These are phyloP conservation scores for Sus scrofa DNA, from an alignment of 2,113 vertebrate species.

Conservation along the genomic window DNA sequence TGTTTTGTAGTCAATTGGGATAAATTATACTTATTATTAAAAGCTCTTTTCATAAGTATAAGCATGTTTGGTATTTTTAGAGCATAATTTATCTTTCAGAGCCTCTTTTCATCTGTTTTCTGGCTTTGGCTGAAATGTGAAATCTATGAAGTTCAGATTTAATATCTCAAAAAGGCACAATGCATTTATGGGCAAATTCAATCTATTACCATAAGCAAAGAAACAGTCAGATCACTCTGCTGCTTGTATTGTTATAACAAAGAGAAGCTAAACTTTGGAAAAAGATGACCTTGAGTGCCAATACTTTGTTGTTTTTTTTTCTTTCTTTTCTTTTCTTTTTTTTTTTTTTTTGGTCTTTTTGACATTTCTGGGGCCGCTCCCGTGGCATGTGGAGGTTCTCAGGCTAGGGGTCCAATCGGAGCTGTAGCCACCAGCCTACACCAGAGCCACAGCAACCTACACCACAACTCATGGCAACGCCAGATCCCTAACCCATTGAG, in stretches of 20 bases:
- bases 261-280: background rate
- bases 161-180: background rate
- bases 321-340: too few relatives aligned
- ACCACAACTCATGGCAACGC: too few relatives aligned
- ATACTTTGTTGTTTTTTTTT: too few relatives aligned
- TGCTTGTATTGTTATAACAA: background rate
- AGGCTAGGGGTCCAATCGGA: too few relatives aligned
- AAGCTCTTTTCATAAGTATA: conserved; percentile 1
- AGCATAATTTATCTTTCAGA: conserved; percentile 39
- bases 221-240: background rate
- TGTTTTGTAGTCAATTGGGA: background rate
- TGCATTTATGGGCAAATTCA: background rate
- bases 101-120: background rate
- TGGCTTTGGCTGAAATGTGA: background rate
- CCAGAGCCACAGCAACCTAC: too few relatives aligned
- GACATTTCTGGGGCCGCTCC: too few relatives aligned
- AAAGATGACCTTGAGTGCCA: background rate
- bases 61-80: conserved; percentile 32
- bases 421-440: too few relatives aligned
- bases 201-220: too few relatives aligned
- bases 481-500: too few relatives aligned
- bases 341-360: too few relatives aligned
- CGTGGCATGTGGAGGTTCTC: too few relatives aligned
- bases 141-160: conserved; percentile 4
- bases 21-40: conserved; percentile 17